Percentiles rank a stretch among this genome's conserved stretches.
These are phyloP conservation scores for Synanthedon tipuliformis DNA, from an alignment of 2,888 invertebrate genomes.

Conservation along the genomic window DNA sequence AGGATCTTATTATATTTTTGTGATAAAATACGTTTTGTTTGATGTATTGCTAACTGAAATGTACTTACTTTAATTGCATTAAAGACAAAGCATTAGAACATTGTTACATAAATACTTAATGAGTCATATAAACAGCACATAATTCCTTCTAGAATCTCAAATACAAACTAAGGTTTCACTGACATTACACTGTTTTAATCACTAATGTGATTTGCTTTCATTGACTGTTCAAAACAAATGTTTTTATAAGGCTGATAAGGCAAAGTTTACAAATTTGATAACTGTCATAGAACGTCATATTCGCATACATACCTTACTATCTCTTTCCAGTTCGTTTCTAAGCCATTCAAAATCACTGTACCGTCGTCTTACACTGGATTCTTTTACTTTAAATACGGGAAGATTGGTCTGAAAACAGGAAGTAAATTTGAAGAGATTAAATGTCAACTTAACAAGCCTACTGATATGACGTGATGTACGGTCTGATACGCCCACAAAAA, in stretches of 20 bases:
- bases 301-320: constrained; percentile 85
- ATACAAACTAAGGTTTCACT: no score
- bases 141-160: no score
- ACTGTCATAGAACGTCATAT: not conserved
- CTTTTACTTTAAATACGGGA: constrained; percentile 99
- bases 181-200: not conserved
- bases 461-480: no score
- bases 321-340: constrained; percentile 97
- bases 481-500: constrained; percentile 23
- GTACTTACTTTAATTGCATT: no score
- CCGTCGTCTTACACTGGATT: constrained; percentile 95
- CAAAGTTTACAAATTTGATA: constrained; percentile 4
- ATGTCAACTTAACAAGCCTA: constrained; percentile 1
- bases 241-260: constrained; percentile 5
- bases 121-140: no score
- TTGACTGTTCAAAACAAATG: not conserved
- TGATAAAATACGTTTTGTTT: no score
- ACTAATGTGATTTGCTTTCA: constrained; percentile 5
- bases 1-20: no score
- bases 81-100: no score
- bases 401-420: constrained; percentile 91
- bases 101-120: no score
- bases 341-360: constrained; percentile 99
- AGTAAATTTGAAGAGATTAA: constrained; percentile 23
- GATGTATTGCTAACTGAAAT: no score